Evolutionary conservation across 2,888 invertebrate species (phyloP).

Genomic region (Andrena chrysosceles): DNA sequence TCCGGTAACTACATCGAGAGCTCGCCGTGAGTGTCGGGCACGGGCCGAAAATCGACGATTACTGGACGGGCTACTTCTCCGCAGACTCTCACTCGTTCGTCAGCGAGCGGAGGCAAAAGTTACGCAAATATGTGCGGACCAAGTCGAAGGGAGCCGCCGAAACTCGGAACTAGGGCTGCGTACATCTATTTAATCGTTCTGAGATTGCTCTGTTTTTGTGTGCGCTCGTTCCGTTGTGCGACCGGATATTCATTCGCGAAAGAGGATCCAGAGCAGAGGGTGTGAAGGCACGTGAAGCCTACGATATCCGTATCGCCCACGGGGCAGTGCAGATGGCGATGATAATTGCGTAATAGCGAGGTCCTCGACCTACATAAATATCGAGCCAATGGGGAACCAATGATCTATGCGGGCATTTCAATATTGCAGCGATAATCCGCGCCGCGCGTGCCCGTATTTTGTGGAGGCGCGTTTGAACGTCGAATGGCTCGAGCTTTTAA

Average conservation of each 20-base stretch:
- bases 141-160: background rate
- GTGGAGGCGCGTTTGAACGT: no score
- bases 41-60: constrained; percentile 50
- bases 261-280: constrained; percentile 1
- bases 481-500: no score
- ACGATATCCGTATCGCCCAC: constrained; percentile 39
- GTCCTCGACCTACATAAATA: constrained; percentile 36
- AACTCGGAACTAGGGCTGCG: constrained; percentile 7
- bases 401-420: constrained; percentile 22
- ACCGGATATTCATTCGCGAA: background rate
- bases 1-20: constrained; percentile 71
- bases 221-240: background rate
- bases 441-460: background rate
- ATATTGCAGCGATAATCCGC: constrained; percentile 12
- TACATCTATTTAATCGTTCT: background rate
- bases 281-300: constrained; percentile 10
- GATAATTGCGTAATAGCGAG: constrained; percentile 30
- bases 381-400: constrained; percentile 35
- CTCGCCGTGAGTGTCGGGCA: constrained; percentile 50
- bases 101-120: constrained; percentile 65
- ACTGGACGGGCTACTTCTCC: constrained; percentile 25
- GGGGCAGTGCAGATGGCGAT: background rate
- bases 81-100: constrained; percentile 62
- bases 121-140: constrained; percentile 71
- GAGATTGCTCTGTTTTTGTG: background rate